Evolutionary conservation across 2,797 vertebrate genomes (phyloP).

Genomic region (Rallus crepitans): DNA sequence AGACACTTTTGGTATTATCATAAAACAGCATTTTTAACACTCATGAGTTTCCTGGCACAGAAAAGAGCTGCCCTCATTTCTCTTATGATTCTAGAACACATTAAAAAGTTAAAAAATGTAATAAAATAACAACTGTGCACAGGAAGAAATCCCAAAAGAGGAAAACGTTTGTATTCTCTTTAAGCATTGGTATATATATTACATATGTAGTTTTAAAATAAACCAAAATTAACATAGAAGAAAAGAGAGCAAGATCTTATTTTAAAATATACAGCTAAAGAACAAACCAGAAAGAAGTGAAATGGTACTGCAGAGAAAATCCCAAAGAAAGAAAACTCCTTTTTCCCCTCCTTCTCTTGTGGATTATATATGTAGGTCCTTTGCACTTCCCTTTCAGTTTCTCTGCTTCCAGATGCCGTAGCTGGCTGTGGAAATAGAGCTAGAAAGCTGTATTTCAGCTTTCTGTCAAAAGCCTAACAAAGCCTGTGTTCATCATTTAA

Average conservation of each 20-base stretch:
- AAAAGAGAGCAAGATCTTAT: not conserved
- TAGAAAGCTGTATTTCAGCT: not conserved
- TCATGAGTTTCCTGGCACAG: not conserved
- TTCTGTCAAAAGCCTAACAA: not conserved
- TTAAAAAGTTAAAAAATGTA: not conserved
- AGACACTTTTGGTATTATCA: not conserved
- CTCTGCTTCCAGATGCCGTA: not conserved
- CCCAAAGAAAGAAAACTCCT: not conserved
- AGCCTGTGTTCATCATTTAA: not conserved
- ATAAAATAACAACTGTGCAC: not conserved
- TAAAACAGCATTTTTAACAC: conserved; percentile 16
- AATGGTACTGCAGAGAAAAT: not conserved
- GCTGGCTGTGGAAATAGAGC: not conserved
- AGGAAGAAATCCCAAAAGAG: not conserved
- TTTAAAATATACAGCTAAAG: not conserved
- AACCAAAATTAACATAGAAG: not conserved
- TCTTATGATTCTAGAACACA: not conserved
- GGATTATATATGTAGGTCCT: not conserved
- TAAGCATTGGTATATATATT: not conserved
- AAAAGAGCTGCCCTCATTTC: not conserved
- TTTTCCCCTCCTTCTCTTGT: not conserved
- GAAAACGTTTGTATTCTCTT: not conserved
- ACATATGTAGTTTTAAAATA: not conserved
- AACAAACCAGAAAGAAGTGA: not conserved
- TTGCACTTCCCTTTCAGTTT: not conserved